Base-by-base conservation (phyloP, 2,797 vertebrate genomes). In the Australoheros facetus region DNA sequence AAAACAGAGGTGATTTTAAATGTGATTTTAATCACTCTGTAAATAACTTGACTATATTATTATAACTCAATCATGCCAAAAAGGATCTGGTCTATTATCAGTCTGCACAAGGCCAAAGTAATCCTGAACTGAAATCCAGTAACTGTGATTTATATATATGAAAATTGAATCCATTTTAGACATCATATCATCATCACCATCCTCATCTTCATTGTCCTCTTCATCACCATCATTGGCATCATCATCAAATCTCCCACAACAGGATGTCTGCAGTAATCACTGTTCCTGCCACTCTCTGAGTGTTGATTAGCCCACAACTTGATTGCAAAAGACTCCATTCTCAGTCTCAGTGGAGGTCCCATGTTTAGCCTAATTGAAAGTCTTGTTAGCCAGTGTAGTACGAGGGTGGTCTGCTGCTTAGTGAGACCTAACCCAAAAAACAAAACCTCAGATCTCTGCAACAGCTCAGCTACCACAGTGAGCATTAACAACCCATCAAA, bases 271-370 rank as follows among this genome's bases (percentile, higher is more conserved):
- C 28, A 42, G 37, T 72, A 79, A 79, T 85, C 59, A 82, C 48
- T 57, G 42, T 10, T 82, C 12, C 42, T 23, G 30, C 14, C 45
- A 21, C 13, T 39, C n/a, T 11, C 28, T 59, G 57, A 62, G 73
- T 73, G 45, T 54, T 77, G 73, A 85, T 85, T 71, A 77, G 8
- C 12, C 17, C 57, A 21, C 37, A n/a, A 30, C 59, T 85, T 82
- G 45, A 56, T 81, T 83, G 75, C 66, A 58, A 28, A 54, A 59
- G 71, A 75, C 60, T 75, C 71, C 32, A 64, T 71, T 76, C 60
- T 60, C 30, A 53, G 72, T 58, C 73, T 81, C 73, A 45, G 4
- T 37, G 21, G 64, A 45, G 72, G 45, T 56, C 62, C 45, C 32
- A 21, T 57, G 56, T 69, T 56, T 9, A 21, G 58, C 23, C 55